phyloP scores from a whole-genome alignment of 2,888 invertebrate species.

The Pristionchus exspectatus region DNA sequence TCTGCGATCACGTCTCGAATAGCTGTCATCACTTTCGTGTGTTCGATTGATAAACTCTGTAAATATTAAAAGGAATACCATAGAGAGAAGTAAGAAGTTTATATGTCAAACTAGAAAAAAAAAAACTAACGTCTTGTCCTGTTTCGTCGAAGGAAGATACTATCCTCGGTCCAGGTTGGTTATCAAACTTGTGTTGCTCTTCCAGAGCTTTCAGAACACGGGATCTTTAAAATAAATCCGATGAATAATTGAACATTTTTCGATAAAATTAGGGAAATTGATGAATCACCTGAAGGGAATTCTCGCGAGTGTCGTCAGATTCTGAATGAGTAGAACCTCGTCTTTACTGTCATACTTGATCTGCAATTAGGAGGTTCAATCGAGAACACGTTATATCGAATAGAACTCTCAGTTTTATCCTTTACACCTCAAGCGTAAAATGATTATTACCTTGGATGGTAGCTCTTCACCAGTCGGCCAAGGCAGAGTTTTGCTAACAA shows the following conservation, averaged over 20 bases:
- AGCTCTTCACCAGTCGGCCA: conserved; percentile 48
- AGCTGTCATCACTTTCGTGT: not conserved
- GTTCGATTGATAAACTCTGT: not conserved
- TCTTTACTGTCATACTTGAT: conserved; percentile 7
- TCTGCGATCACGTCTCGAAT: not conserved
- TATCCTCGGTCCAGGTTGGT: not conserved
- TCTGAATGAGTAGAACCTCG: conserved; percentile 11
- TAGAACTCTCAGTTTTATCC: not conserved
- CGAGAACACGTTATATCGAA: not conserved
- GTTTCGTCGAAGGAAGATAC: not conserved
- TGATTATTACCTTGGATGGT: not conserved
- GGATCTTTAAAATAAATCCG: not conserved
- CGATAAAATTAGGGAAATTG: not conserved
- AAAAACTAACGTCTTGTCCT: not conserved
- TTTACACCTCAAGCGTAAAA: not conserved
- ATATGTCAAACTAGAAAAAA: not conserved
- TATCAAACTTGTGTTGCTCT: not conserved
- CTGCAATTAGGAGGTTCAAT: not conserved
- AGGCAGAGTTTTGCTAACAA: not conserved
- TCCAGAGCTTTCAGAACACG: conserved; percentile 9
- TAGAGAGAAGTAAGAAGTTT: not conserved
- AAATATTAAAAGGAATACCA: not conserved
- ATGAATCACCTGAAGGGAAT: conserved; percentile 43
- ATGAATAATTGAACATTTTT: not conserved
- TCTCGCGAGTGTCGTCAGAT: conserved; percentile 45